phyloP scores from a whole-genome alignment of 2,113 vertebrate genomes.

The Carollia perspicillata region DNA sequence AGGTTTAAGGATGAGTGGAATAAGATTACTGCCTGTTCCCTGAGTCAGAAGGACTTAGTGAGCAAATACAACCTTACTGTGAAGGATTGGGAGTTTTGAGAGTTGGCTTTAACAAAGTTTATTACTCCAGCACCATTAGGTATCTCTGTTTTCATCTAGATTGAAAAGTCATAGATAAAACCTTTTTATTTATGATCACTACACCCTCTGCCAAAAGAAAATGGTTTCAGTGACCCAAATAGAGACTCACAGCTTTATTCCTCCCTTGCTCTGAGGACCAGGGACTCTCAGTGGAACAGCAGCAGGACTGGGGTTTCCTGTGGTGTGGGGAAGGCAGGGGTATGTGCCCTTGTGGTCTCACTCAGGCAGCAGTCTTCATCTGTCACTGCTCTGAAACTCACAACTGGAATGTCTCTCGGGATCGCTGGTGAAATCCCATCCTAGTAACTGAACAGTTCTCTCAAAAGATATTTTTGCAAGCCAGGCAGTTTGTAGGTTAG shows the following conservation, averaged over 20 bases:
- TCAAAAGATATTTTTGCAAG: neutral
- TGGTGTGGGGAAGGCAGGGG: neutral
- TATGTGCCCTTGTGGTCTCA: neutral
- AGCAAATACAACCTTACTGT: neutral
- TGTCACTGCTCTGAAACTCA: neutral
- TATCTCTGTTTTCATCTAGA: neutral
- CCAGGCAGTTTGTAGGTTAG: neutral
- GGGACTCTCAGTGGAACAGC: neutral
- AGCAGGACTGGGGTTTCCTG: neutral
- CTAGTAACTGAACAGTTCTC: neutral
- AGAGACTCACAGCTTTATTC: neutral
- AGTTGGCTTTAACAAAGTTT: neutral
- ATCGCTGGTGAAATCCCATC: neutral
- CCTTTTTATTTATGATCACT: neutral
- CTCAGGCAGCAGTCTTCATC: neutral
- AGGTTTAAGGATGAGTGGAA: neutral
- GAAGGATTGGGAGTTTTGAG: neutral
- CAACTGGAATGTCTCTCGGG: neutral
- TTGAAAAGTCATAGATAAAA: conserved; percentile 21
- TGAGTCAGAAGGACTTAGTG: neutral
- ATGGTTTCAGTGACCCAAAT: neutral
- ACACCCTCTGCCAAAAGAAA: conserved; percentile 9
- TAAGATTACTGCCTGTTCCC: neutral
- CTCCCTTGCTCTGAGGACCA: neutral
- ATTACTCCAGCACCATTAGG: neutral